Evolutionary conservation across 1,140 invertebrate genomes (phyloP).

Genomic region (Scaptomyza montana): DNA sequence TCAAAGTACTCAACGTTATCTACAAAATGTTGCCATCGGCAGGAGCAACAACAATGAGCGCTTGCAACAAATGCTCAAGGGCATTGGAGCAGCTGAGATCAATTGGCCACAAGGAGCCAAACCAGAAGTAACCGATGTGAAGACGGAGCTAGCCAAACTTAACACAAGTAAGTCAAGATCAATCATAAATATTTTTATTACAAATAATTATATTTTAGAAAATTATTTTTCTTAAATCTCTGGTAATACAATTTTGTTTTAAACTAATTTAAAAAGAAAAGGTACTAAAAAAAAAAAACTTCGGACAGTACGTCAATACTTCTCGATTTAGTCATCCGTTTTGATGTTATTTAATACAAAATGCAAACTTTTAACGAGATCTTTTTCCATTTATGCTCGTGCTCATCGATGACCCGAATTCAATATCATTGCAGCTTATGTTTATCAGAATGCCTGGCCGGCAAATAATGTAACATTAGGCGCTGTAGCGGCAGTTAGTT

Average conservation of each 20-base stretch:
- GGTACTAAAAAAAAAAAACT: too few relatives aligned
- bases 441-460: slow-evolving; percentile 85
- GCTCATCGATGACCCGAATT: too few relatives aligned
- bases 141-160: slow-evolving; percentile 73
- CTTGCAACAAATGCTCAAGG: slow-evolving; percentile 78
- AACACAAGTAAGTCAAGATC: slow-evolving; percentile 64
- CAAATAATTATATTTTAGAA: too few relatives aligned
- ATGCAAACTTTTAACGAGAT: too few relatives aligned
- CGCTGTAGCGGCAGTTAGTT: slow-evolving; percentile 91
- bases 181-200: too few relatives aligned
- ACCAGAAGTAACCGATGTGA: slow-evolving; percentile 54
- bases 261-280: too few relatives aligned
- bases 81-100: slow-evolving; percentile 44
- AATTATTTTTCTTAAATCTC: too few relatives aligned
- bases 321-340: too few relatives aligned
- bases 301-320: too few relatives aligned
- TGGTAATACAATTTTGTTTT: too few relatives aligned
- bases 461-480: slow-evolving; percentile 86
- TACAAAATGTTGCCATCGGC: slow-evolving; percentile 44
- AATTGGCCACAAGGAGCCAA: slow-evolving; percentile 67
- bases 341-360: too few relatives aligned
- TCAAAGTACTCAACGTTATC: slow-evolving; percentile 63
- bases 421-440: slow-evolving; percentile 54
- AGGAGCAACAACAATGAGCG: slow-evolving; percentile 49
- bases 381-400: too few relatives aligned